phyloP scores from a whole-genome alignment of 2,888 invertebrate species.

The Acholoe squamosa region DNA sequence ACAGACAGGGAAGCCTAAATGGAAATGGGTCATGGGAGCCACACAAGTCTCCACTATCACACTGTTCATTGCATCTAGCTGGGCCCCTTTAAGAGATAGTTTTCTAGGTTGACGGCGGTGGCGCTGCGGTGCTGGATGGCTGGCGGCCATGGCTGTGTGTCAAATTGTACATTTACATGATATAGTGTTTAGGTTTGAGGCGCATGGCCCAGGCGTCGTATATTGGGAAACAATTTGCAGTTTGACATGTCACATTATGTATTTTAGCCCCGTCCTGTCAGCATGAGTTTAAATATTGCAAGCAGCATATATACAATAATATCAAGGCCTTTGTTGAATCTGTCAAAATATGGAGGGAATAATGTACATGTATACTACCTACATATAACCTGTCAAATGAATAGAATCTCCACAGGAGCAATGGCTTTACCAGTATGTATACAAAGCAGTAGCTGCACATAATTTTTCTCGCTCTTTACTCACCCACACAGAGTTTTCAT shows the following conservation, averaged over 20 bases:
- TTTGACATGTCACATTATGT: slow-evolving; percentile 48
- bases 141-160: slow-evolving; percentile 4
- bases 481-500: too few relatives aligned
- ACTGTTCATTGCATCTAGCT: slow-evolving; percentile 15
- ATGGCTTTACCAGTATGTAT: not conserved
- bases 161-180: slow-evolving; percentile 15
- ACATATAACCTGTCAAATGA: not conserved
- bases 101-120: not conserved
- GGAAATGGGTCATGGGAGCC: slow-evolving; percentile 23
- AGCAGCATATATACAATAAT: not conserved
- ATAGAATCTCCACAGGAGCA: not conserved
- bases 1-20: not conserved
- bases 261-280: not conserved
- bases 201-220: slow-evolving; percentile 31
- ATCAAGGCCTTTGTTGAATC: not conserved
- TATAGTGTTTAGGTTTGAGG: slow-evolving; percentile 57
- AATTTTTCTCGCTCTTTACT: too few relatives aligned
- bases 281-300: not conserved
- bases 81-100: slow-evolving; percentile 17
- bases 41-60: not conserved
- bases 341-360: not conserved
- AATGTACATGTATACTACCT: not conserved
- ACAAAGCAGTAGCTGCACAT: too few relatives aligned
- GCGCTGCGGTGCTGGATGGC: slow-evolving; percentile 27
- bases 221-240: slow-evolving; percentile 56